Base-by-base conservation (phyloP, 2,888 invertebrate species). In the Polydrusus tereticollis region DNA sequence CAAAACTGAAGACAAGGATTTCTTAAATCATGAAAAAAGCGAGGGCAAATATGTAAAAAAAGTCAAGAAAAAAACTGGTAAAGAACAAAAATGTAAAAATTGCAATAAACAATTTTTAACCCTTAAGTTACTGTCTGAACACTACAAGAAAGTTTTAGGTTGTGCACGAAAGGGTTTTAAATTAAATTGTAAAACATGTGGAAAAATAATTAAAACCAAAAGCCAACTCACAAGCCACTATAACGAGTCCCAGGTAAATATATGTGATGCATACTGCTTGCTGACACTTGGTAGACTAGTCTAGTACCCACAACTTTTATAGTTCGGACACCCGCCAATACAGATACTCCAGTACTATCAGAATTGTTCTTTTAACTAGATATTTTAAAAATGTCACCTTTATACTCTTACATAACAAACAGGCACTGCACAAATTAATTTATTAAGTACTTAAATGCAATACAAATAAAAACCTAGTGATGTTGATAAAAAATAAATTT, bases 31-130 rank as follows among this genome's bases (percentile, higher is more conserved):
- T 8, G 21, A 10, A 10, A 23, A 10, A 21, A 64, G 21, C 18
- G 29, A 8, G 50, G 20, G 14, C 36, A 47, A 21, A 55, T 16
- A 26, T 55, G 55, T n/a, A n/a, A 33, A 16, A 47, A 43, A 26
- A 21, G 14, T 26, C 4, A 33, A 2, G 4, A 55, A 26, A 55
- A 55, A 33, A 29, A n/a, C 7, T 18, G 23, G 23, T 2, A 47
- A 50, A 50, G 12, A 10, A 3, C 29, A 29, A 1, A 50, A 20
- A n/a, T 72, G 68, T 69, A 18, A 43, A 18, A 58, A 18, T n/a
- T 72, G 72, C 20, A 23, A 33, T 21, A 59, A 64, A 43, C 20
- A 45, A 5, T 72, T 72, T 68, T 47, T 57, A 29, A 50, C 14
- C 3, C n/a, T 12, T 41, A 41, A 57, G 18, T 36, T 43, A 41